These are phyloP conservation scores for Ctena decussata DNA, from an alignment of 2,888 invertebrate genomes.

Conservation along the genomic window DNA sequence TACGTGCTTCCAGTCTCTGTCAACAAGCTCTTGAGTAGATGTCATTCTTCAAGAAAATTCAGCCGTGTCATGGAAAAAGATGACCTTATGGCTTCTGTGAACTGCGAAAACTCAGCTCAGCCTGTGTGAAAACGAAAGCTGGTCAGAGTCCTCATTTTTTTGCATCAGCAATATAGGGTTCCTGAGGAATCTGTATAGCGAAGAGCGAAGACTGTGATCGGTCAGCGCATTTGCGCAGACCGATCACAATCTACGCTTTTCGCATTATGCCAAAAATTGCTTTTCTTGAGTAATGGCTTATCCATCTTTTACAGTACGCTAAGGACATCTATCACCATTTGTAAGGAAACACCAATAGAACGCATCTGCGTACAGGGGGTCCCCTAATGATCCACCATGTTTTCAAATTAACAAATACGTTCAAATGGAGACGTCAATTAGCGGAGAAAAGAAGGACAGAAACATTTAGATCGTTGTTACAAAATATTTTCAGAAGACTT, in stretches of 20 bases:
- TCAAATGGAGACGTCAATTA: conserved; percentile 57
- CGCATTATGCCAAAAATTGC: no score
- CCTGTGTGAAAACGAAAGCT: no score
- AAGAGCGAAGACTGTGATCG: no score
- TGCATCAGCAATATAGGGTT: no score
- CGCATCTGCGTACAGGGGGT: conserved; percentile 13
- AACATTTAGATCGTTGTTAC: conserved; percentile 63
- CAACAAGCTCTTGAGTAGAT: not conserved
- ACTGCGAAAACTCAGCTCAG: no score
- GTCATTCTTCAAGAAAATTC: not conserved
- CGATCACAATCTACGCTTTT: no score
- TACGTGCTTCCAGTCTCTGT: not conserved
- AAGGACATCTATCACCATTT: conserved; percentile 15
- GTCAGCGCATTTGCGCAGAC: no score
- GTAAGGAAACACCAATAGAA: conserved; percentile 5
- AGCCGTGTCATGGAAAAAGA: no score
- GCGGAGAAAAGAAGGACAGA: conserved; percentile 50
- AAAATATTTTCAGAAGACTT: conserved; percentile 64
- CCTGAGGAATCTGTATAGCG: no score
- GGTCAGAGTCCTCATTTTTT: no score
- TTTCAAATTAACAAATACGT: conserved; percentile 25
- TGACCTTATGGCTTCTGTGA: no score
- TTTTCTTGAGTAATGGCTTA: no score
- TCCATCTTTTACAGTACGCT: not conserved
- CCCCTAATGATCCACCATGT: conserved; percentile 12